These are phyloP conservation scores for Pao palembangensis DNA, from an alignment of 2,113 vertebrate species.

Conservation along the genomic window DNA sequence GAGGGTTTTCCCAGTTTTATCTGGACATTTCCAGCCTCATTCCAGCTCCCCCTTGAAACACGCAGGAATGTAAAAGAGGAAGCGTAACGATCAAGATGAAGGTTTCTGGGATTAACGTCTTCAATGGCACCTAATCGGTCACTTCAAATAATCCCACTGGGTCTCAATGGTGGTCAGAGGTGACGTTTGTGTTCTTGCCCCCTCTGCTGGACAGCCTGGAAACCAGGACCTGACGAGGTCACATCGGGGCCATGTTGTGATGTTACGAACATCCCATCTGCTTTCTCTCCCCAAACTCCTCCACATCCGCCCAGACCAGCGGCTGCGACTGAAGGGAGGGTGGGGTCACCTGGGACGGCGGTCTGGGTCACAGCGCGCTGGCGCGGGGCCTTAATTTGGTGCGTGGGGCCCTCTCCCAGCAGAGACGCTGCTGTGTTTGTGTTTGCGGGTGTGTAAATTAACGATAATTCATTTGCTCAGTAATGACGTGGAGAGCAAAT, in stretches of 20 bases:
- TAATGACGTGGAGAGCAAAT: constrained; percentile 79
- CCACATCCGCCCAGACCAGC: not conserved
- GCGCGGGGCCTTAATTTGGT: constrained; percentile 51
- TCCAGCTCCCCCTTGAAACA: constrained; percentile 25
- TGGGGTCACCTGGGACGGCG: constrained; percentile 26
- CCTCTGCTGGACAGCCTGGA: constrained; percentile 63
- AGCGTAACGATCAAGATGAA: too few relatives aligned
- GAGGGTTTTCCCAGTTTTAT: too few relatives aligned
- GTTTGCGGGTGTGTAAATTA: constrained; percentile 78
- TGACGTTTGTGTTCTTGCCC: constrained; percentile 50
- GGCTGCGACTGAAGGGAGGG: too few relatives aligned
- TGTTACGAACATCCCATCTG: not conserved
- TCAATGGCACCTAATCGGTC: constrained; percentile 19
- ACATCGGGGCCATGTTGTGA: not conserved
- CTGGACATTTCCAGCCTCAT: constrained; percentile 2
- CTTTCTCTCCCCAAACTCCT: too few relatives aligned
- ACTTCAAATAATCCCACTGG: constrained; percentile 14
- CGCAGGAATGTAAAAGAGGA: constrained; percentile 17
- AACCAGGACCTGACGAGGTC: constrained; percentile 30
- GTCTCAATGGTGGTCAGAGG: constrained; percentile 33
- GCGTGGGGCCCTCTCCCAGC: constrained; percentile 52
- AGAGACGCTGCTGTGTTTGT: constrained; percentile 73
- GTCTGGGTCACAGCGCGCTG: not conserved
- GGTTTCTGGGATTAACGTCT: too few relatives aligned
- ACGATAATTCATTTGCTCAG: constrained; percentile 78